Evolutionary conservation across 2,888 invertebrate species (phyloP).

Genomic region (Harpagoxenus sublaevis): DNA sequence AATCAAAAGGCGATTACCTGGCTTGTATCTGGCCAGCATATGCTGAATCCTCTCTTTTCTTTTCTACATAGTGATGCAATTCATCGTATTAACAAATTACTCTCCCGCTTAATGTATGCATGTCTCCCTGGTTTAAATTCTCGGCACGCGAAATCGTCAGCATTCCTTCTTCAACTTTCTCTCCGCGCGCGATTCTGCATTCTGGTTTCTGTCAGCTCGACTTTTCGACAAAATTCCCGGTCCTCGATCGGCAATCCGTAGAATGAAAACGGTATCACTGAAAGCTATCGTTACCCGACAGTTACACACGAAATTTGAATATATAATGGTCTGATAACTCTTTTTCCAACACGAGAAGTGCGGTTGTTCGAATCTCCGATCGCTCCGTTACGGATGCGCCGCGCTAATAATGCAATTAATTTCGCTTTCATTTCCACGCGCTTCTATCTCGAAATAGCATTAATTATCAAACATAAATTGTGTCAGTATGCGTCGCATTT

Average conservation of each 20-base stretch:
- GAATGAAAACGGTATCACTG: neutral
- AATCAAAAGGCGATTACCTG: slow-evolving; percentile 79
- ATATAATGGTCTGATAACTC: neutral
- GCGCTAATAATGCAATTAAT: slow-evolving; percentile 37
- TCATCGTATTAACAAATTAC: slow-evolving; percentile 79
- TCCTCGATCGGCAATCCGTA: slow-evolving; percentile 7
- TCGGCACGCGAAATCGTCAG: slow-evolving; percentile 13
- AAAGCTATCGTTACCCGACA: neutral
- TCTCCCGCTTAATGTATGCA: slow-evolving; percentile 69
- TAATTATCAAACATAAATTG: slow-evolving; percentile 54
- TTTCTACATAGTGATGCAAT: slow-evolving; percentile 64
- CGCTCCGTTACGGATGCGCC: neutral
- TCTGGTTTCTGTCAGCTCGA: slow-evolving; percentile 39
- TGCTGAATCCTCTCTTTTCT: slow-evolving; percentile 17
- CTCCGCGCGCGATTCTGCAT: slow-evolving; percentile 34
- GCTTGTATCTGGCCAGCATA: slow-evolving; percentile 54
- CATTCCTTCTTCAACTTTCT: slow-evolving; percentile 61
- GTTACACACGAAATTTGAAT: neutral
- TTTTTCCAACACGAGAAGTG: neutral
- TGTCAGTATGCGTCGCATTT: slow-evolving; percentile 65
- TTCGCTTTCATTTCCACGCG: slow-evolving; percentile 49
- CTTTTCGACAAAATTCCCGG: slow-evolving; percentile 56
- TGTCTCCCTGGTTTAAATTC: slow-evolving; percentile 33
- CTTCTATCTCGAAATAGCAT: slow-evolving; percentile 45
- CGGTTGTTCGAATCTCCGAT: slow-evolving; percentile 9